Conservation (phyloP, 1,140 invertebrate species). For the Planococcus citri region DNA sequence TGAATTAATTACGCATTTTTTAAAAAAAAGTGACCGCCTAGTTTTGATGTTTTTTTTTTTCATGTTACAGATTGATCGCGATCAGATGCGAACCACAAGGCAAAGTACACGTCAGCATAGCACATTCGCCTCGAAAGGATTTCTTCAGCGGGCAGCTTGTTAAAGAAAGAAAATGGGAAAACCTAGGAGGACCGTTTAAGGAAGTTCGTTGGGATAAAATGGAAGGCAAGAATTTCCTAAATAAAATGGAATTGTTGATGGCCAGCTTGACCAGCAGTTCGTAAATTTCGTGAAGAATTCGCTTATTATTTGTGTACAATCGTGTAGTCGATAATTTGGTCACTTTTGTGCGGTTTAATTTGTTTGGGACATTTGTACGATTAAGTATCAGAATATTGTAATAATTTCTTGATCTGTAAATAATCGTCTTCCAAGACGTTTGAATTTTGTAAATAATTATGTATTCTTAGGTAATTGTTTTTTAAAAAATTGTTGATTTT, state of each 20-base stretch:
- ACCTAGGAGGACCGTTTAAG: constrained; percentile 76
- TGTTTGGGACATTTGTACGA: too few relatives aligned
- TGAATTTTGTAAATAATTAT: too few relatives aligned
- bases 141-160: constrained; percentile 76
- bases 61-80: constrained; percentile 71
- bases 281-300: too few relatives aligned
- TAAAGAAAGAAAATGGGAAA: constrained; percentile 80
- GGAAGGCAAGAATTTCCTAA: constrained; percentile 93
- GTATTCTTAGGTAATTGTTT: too few relatives aligned
- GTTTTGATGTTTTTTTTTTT: constrained; percentile 21
- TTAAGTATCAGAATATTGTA: too few relatives aligned
- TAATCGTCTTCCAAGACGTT: too few relatives aligned
- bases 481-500: too few relatives aligned
- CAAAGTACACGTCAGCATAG: constrained; percentile 55
- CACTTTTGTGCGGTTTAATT: too few relatives aligned
- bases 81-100: constrained; percentile 71
- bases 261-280: constrained; percentile 62
- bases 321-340: too few relatives aligned
- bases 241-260: constrained; percentile 94
- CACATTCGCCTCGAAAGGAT: constrained; percentile 70
- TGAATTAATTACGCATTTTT: too few relatives aligned
- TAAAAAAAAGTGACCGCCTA: neutral
- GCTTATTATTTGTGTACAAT: too few relatives aligned
- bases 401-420: too few relatives aligned
- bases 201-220: constrained; percentile 86